Percentiles rank a stretch among this genome's conserved stretches.
Conservation (phyloP, 2,113 vertebrate genomes). For the Urocolius indicus region DNA sequence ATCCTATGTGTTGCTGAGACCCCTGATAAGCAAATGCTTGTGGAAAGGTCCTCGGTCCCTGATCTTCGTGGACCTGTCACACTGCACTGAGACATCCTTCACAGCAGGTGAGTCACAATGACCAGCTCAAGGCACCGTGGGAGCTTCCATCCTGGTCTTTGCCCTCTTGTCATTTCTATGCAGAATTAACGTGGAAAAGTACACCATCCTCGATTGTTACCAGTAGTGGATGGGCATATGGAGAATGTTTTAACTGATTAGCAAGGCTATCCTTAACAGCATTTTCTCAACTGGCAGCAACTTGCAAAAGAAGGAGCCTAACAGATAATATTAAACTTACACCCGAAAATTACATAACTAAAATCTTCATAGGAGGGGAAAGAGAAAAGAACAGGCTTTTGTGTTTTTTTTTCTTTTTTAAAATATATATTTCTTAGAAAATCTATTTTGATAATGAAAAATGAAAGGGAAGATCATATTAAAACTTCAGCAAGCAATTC, state of each 20-base stretch:
- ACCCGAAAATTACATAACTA: background rate
- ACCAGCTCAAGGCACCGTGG: background rate
- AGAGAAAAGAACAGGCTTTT: background rate
- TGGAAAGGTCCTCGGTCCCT: background rate
- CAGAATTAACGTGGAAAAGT: background rate
- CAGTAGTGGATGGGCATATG: background rate
- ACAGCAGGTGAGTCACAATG: background rate
- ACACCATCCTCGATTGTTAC: background rate
- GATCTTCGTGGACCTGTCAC: background rate
- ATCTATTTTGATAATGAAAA: background rate
- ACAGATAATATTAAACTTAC: background rate
- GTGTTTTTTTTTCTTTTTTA: background rate
- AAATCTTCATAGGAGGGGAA: background rate
- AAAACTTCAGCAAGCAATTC: background rate
- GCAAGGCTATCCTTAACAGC: background rate
- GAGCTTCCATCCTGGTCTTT: background rate
- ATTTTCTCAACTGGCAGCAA: background rate
- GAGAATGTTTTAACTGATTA: background rate
- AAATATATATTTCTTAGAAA: background rate
- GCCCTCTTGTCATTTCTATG: background rate
- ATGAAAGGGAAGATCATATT: background rate
- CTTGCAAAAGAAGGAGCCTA: background rate
- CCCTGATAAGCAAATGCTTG: background rate
- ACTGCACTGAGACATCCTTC: rapidly evolving
- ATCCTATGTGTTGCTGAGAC: background rate